Percentiles rank a stretch among this genome's conserved stretches.
Evolutionary conservation across 2,888 invertebrate species (phyloP).

Genomic region (Shargacucullia verbasci): DNA sequence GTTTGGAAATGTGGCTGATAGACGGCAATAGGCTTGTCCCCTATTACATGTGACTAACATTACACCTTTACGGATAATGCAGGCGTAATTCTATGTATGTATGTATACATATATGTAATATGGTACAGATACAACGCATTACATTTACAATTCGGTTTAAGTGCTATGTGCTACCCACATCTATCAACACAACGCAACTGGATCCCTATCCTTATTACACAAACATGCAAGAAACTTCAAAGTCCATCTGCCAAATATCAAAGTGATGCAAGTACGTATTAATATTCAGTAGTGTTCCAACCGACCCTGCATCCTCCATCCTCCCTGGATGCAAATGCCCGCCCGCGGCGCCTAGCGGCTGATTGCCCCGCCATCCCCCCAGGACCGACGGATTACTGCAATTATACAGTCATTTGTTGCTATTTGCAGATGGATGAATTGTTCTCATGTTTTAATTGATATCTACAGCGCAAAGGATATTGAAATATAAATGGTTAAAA

Average conservation of each 20-base stretch:
- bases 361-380: slow-evolving; percentile 51
- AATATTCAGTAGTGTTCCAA: slow-evolving; percentile 51
- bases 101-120: too few relatives aligned
- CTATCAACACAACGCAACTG: background rate
- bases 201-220: slow-evolving; percentile 13
- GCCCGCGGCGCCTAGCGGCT: slow-evolving; percentile 50
- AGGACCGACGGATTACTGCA: slow-evolving; percentile 55
- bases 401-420: slow-evolving; percentile 57
- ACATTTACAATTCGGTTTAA: too few relatives aligned
- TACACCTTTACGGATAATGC: too few relatives aligned
- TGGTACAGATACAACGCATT: too few relatives aligned
- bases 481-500: slow-evolving; percentile 9
- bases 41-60: too few relatives aligned
- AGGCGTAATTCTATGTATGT: too few relatives aligned
- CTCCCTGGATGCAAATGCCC: slow-evolving; percentile 49
- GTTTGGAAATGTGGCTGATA: too few relatives aligned
- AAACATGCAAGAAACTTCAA: slow-evolving; percentile 39
- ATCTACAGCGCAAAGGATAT: slow-evolving; percentile 36
- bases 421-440: slow-evolving; percentile 49
- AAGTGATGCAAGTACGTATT: slow-evolving; percentile 51
- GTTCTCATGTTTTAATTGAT: slow-evolving; percentile 52
- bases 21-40: too few relatives aligned
- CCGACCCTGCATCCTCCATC: slow-evolving; percentile 12
- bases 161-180: too few relatives aligned
- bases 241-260: slow-evolving; percentile 51